phyloP scores from a whole-genome alignment of 1,140 invertebrate genomes.

The Meloidogyne floridensis region DNA sequence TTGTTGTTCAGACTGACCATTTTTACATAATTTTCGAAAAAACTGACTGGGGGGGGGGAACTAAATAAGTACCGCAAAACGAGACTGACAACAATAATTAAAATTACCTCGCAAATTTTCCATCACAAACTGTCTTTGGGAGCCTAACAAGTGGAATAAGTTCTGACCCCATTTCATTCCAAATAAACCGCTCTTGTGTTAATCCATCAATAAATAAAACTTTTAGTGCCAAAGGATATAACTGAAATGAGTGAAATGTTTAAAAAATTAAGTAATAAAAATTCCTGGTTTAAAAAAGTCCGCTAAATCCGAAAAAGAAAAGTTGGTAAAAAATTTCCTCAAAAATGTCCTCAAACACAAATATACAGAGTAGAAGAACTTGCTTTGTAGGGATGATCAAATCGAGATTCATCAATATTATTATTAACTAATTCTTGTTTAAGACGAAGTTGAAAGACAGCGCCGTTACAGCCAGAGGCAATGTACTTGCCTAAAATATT shows the following conservation, averaged over 20 bases:
- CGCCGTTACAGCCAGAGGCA: constrained; percentile 32
- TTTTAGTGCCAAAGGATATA: constrained; percentile 48
- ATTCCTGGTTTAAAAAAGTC: too few relatives aligned
- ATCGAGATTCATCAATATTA: neutral
- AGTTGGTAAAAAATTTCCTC: too few relatives aligned
- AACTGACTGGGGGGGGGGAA: too few relatives aligned
- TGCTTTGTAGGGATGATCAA: neutral
- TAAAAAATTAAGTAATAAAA: too few relatives aligned
- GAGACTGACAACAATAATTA: neutral
- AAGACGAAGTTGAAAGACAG: constrained; percentile 27
- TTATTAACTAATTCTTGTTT: neutral
- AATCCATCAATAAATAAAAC: constrained; percentile 56
- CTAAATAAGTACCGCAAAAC: too few relatives aligned
- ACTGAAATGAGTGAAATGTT: constrained; percentile 20
- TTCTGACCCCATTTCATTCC: constrained; percentile 46
- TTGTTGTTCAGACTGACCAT: too few relatives aligned
- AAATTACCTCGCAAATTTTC: constrained; percentile 36
- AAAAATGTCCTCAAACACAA: too few relatives aligned
- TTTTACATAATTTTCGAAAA: too few relatives aligned
- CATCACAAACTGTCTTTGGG: constrained; percentile 30
- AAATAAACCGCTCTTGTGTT: constrained; percentile 35
- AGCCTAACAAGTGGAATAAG: constrained; percentile 42
- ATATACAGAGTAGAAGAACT: too few relatives aligned
- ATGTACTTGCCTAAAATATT: constrained; percentile 28
- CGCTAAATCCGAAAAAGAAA: too few relatives aligned